Conservation (phyloP, 2,797 vertebrate genomes). For the Characodon lateralis region DNA sequence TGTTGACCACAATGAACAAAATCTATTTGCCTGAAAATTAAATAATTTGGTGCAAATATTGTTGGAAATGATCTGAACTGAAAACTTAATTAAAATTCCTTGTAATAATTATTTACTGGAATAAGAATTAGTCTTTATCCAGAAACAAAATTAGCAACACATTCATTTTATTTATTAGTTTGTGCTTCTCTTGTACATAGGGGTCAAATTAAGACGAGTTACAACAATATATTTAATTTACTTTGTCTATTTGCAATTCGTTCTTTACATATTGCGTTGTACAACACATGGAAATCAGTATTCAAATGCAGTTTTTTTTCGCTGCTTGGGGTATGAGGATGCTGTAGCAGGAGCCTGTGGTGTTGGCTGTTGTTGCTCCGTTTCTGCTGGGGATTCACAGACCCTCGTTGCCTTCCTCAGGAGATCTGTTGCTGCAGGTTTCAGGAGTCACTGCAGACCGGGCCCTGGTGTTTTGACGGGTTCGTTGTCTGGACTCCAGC, state of each 20-base stretch:
- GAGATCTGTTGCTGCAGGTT: not conserved
- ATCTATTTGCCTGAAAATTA: too few relatives aligned
- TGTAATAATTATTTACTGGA: not conserved
- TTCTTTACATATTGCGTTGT: not conserved
- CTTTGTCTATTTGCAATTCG: not conserved
- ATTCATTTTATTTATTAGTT: too few relatives aligned
- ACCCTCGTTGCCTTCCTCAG: not conserved
- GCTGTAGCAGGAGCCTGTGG: too few relatives aligned
- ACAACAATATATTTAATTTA: not conserved
- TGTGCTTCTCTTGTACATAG: not conserved
- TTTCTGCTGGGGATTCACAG: not conserved
- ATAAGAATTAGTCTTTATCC: not conserved
- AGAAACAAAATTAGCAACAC: not conserved
- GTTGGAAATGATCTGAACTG: too few relatives aligned
- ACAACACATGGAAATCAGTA: conserved; percentile 20
- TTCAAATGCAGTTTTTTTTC: conserved; percentile 22
- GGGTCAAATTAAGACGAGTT: not conserved
- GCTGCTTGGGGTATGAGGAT: not conserved
- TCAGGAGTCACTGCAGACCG: conserved; percentile 6
- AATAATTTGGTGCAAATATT: too few relatives aligned
- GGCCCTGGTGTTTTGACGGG: not conserved
- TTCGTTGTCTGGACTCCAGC: conserved; percentile 40
- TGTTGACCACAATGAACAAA: too few relatives aligned
- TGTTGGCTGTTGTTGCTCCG: not conserved
- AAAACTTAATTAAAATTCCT: not conserved